phyloP scores from a whole-genome alignment of 2,888 invertebrate genomes.

The Melinopterus prodromus region DNA sequence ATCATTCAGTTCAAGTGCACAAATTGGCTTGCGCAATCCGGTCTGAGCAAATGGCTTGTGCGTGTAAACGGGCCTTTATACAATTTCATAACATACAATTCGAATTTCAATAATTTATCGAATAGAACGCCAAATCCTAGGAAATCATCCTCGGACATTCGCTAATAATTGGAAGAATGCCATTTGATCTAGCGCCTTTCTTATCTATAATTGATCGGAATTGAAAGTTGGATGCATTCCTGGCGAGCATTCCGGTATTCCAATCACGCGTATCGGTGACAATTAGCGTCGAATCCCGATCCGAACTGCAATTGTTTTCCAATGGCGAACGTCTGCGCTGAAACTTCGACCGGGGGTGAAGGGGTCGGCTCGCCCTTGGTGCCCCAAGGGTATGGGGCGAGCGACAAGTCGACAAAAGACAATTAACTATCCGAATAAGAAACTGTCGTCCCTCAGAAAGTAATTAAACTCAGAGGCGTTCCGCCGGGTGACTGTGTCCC shows the following conservation, averaged over 20 bases:
- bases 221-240: background rate
- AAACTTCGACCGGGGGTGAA: slow-evolving; percentile 15
- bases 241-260: background rate
- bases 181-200: background rate
- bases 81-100: no score
- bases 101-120: no score
- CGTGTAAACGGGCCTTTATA: no score
- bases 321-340: background rate
- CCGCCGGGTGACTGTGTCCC: slow-evolving; percentile 13
- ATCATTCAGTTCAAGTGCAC: no score
- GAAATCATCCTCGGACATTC: no score
- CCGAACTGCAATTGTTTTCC: background rate
- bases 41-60: no score
- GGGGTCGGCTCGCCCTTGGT: background rate
- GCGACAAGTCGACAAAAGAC: slow-evolving; percentile 26
- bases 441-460: slow-evolving; percentile 22
- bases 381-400: no score
- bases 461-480: slow-evolving; percentile 25
- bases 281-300: background rate
- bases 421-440: slow-evolving; percentile 25
- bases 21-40: no score
- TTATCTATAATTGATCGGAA: background rate
- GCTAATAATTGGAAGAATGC: no score
- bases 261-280: background rate
- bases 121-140: no score